These are phyloP conservation scores for Platorchestia sp. DNA, from an alignment of 1,140 invertebrate genomes.

Conservation along the genomic window DNA sequence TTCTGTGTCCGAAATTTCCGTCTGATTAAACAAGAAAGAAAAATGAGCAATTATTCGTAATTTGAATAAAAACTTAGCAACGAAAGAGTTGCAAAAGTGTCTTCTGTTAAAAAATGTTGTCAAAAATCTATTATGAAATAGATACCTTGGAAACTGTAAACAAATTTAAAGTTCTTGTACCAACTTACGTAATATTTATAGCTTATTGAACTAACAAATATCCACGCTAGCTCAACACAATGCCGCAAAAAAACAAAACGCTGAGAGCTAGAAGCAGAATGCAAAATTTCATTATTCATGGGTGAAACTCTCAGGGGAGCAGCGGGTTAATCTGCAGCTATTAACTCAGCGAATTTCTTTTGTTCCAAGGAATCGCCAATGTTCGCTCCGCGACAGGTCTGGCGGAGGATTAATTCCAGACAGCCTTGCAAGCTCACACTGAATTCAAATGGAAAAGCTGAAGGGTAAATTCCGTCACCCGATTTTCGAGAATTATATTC, in stretches of 20 bases:
- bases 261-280: background rate
- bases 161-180: background rate
- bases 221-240: background rate
- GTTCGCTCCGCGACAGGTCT: background rate
- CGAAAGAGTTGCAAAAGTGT: background rate
- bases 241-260: background rate
- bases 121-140: background rate
- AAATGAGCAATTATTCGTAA: background rate
- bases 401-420: conserved; percentile 21
- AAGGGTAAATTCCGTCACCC: background rate
- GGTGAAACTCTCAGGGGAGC: background rate
- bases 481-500: background rate
- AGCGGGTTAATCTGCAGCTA: conserved; percentile 46
- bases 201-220: background rate
- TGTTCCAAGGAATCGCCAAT: conserved; percentile 34
- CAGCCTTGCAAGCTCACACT: conserved; percentile 14
- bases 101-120: background rate
- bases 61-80: background rate
- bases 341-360: conserved; percentile 15
- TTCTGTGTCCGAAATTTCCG: background rate
- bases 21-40: background rate
- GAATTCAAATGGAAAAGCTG: conserved; percentile 17
- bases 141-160: background rate
- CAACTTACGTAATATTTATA: background rate
- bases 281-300: conserved; percentile 33